Conservation (phyloP, 23 tunicate species). For the Halocynthia roretzi region DNA sequence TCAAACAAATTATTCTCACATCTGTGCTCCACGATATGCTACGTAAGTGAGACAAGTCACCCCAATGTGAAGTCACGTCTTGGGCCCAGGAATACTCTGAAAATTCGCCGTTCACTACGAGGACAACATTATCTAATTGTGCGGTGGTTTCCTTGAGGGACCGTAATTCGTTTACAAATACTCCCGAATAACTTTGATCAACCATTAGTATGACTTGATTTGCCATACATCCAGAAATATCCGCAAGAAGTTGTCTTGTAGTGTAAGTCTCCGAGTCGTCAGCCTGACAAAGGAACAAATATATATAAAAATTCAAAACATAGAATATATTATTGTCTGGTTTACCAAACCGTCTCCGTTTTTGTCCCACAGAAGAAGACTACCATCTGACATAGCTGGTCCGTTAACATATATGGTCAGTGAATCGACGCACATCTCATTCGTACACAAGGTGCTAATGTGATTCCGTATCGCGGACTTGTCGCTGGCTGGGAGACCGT, state of each 20-base stretch:
- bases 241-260: conserved; percentile 38
- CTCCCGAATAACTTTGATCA: conserved; percentile 73
- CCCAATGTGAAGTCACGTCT: conserved; percentile 45
- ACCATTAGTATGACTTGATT: conserved; percentile 55
- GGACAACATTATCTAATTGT: conserved; percentile 39
- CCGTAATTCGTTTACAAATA: conserved; percentile 20
- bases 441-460: conserved; percentile 20
- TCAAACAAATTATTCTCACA: conserved; percentile 2
- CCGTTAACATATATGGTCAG: conserved; percentile 68
- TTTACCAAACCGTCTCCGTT: conserved; percentile 64
- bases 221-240: conserved; percentile 41
- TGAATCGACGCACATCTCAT: conserved; percentile 49
- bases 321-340: not conserved
- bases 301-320: not conserved
- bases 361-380: conserved; percentile 39
- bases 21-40: conserved; percentile 37
- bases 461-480: conserved; percentile 38
- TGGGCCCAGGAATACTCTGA: conserved; percentile 40
- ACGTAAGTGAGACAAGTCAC: conserved; percentile 18
- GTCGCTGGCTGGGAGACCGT: conserved; percentile 27
- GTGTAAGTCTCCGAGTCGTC: conserved; percentile 31
- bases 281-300: conserved; percentile 21
- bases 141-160: not conserved
- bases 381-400: conserved; percentile 45
- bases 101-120: conserved; percentile 38